Base-by-base conservation (phyloP, 2,113 vertebrate genomes). In the Anarrhichthys ocellatus region DNA sequence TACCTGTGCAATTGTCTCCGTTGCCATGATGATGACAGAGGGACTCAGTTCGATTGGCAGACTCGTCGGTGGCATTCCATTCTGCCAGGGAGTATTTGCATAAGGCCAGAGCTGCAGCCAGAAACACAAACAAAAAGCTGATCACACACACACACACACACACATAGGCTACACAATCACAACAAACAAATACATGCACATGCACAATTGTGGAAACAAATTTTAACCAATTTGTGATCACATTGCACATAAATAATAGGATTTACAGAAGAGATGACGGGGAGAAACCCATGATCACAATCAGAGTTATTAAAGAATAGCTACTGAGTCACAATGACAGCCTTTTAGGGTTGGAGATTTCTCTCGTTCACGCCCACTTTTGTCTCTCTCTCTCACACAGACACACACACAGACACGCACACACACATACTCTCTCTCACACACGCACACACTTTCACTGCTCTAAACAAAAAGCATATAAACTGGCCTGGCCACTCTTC, bases 1-100 rank as follows among this genome's bases (percentile, higher is more conserved):
- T 92, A 94, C 93, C 93, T 93, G 93, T 93, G 87, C 92, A 93
- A 44, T 94, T 93, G 83, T 89, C 78, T 77, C 38, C 4, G 83
- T 88, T 67, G 81, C 87, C 76, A 76, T 90, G 90, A 78, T 3
- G 90, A 85, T 64, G 86, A 77, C 92, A 92, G 58, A 29, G 15
- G 14, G 87, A 58, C 71, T 73, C 86, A 36, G 91, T 92, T 70
- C 22, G 71, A 81, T 88, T 80, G 86, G 80, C 68, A 22, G 89
- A n/a, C 44, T 40, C 75, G 2, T 77, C 65, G 0, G 91, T 93
- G 63, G 78, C 17, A 82, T 94, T 93, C 83, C 87, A 66, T 13
- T 85, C 89, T 17, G 91, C 91, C 84, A 74, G 70, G 52, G 82
- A 90, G 84, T 78, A 78, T 90, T 91, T 90, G 87, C 90, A 91